These are phyloP conservation scores for Hipposideros armiger DNA, from an alignment of 2,113 vertebrate genomes.

Conservation along the genomic window DNA sequence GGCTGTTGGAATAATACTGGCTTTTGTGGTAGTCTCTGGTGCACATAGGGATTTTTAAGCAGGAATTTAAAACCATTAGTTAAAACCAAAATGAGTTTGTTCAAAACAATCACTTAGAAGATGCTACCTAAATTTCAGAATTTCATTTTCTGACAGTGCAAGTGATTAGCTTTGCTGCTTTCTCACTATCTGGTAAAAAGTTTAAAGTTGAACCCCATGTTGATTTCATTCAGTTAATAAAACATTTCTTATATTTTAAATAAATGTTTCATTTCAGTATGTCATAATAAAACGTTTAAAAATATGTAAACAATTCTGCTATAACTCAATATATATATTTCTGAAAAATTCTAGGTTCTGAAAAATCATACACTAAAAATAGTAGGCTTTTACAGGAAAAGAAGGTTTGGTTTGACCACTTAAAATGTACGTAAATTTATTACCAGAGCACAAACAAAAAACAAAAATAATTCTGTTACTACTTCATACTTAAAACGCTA, in stretches of 20 bases:
- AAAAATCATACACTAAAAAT: constrained; percentile 33
- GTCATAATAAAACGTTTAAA: constrained; percentile 50
- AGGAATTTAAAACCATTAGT: constrained; percentile 29
- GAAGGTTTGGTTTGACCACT: not conserved
- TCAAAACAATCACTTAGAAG: constrained; percentile 36
- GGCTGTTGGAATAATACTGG: not conserved
- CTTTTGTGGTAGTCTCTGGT: constrained; percentile 42
- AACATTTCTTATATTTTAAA: constrained; percentile 38
- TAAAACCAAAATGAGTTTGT: constrained; percentile 15
- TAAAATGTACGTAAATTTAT: constrained; percentile 41
- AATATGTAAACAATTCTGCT: not conserved
- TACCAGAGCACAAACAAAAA: constrained; percentile 36
- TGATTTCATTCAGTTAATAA: constrained; percentile 55
- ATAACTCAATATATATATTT: constrained; percentile 3
- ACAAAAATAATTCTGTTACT: not conserved
- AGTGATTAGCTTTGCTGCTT: constrained; percentile 49
- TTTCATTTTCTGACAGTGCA: constrained; percentile 26
- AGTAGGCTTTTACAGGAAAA: not conserved
- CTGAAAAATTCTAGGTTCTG: constrained; percentile 33
- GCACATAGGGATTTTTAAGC: constrained; percentile 15
- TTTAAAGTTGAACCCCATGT: constrained; percentile 15
- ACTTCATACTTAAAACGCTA: not conserved
- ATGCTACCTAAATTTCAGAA: constrained; percentile 27
- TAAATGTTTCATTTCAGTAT: constrained; percentile 35
- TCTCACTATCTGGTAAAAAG: constrained; percentile 31